Evolutionary conservation across 2,113 vertebrate genomes (phyloP).

Genomic region (Phoenicopterus ruber): DNA sequence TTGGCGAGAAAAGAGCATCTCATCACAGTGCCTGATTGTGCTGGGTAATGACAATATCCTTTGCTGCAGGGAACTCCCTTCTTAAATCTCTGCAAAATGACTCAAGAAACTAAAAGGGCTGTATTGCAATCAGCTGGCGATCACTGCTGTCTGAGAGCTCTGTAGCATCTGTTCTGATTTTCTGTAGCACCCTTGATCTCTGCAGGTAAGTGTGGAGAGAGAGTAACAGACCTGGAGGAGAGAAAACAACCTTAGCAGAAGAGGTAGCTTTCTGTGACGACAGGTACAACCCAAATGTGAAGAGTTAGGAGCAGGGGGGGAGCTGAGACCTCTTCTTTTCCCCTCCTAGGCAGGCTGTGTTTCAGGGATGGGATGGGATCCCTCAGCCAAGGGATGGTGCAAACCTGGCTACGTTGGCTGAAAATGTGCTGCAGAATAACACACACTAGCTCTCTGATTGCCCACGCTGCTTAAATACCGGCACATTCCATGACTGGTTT

Average conservation of each 20-base stretch:
- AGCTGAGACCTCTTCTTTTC: neutral
- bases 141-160: neutral
- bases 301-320: neutral
- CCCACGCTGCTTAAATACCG: neutral
- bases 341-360: neutral
- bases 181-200: neutral
- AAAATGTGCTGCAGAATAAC: neutral
- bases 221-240: neutral
- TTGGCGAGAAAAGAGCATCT: neutral
- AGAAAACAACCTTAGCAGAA: neutral
- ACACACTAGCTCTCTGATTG: neutral
- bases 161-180: neutral
- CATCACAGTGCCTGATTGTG: neutral
- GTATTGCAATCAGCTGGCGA: neutral
- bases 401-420: neutral
- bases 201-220: neutral
- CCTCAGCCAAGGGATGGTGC: neutral
- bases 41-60: neutral
- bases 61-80: neutral
- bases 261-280: neutral
- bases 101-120: neutral
- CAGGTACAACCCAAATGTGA: neutral
- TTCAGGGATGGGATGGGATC: neutral
- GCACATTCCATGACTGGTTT: neutral
- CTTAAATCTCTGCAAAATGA: neutral